Base-by-base conservation (phyloP, 2,888 invertebrate species). In the Branchipolynoe longqiensis region DNA sequence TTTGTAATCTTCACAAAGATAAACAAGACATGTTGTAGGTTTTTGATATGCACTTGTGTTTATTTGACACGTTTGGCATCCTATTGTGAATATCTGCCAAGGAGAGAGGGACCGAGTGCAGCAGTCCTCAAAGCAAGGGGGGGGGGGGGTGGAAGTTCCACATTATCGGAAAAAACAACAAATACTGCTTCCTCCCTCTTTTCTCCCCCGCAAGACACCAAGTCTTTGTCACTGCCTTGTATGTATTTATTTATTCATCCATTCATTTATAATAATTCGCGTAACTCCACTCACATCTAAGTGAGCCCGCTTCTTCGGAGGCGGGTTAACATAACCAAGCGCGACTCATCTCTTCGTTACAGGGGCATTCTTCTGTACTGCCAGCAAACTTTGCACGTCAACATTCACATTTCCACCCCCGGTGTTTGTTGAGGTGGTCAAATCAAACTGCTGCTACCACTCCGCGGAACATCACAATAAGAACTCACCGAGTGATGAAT, bases 1-100 rank as follows among this genome's bases (percentile, higher is more conserved):
- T n/a, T n/a, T n/a, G n/a, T n/a, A n/a, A n/a, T n/a, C n/a, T n/a
- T n/a, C n/a, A n/a, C n/a, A n/a, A n/a, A n/a, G n/a, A n/a, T n/a
- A 62, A 62, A 62, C 62, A 62, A 62, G 28, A 31, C 25, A 14
- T 62, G 38, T 12, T 8, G 8, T 73, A 25, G 6, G 2, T 82
- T 82, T 56, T 36, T 82, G 82, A 82, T 82, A 82, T 82, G 82
- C 82, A 82, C 58, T 78, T 78, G 41, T 78, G 28, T 82, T 82
- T 82, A 82, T 82, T 82, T 31, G 82, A 82, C 82, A 82, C 22
- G 38, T 82, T 82, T 82, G 82, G 82, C 82, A 78, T 69, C 33
- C 38, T 69, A 38, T 69, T 69, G 69, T 69, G 38, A 69, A 69
- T 25, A 69, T 69, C 69, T 69, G 69, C 69, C 69, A 69, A 69